Conservation (phyloP, 2,888 invertebrate species). For the Catotricha subobsoleta region DNA sequence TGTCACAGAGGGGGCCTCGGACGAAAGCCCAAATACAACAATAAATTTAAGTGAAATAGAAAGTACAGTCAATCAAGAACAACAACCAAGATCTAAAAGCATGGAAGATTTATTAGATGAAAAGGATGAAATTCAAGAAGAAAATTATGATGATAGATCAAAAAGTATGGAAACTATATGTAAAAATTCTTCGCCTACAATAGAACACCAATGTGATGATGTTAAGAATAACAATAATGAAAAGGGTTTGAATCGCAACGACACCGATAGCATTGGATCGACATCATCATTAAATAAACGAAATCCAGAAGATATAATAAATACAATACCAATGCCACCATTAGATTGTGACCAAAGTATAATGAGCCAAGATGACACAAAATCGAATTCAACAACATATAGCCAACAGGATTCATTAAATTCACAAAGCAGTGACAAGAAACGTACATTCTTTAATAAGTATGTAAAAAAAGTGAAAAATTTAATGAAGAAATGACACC, state of each 20-base stretch:
- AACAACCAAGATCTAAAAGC: conserved; percentile 27
- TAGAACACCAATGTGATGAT: conserved; percentile 5
- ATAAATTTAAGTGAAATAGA: too few relatives aligned
- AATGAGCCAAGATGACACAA: conserved; percentile 6
- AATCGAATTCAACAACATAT: conserved; percentile 6
- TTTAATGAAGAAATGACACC: conserved; percentile 37
- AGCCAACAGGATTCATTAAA: conserved; percentile 7
- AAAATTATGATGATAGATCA: not conserved
- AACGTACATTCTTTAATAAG: conserved; percentile 69
- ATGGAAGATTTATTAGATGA: conserved; percentile 21
- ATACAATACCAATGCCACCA: not conserved
- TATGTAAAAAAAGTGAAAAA: conserved; percentile 69
- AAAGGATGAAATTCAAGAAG: not conserved
- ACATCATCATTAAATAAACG: conserved; percentile 2
- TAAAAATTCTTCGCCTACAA: conserved; percentile 16
- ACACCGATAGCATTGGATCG: conserved; percentile 1
- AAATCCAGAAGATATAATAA: conserved; percentile 3
- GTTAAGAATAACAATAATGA: not conserved
- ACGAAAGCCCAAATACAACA: conserved; percentile 8
- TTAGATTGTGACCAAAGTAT: not conserved
- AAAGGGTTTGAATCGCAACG: not conserved
- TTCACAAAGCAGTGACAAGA: conserved; percentile 17
- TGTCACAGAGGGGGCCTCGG: conserved; percentile 12
- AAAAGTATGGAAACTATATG: too few relatives aligned
- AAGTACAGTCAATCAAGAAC: conserved; percentile 16